Base-by-base conservation (phyloP, 2,113 vertebrate species). In the Sebastes fasciatus region DNA sequence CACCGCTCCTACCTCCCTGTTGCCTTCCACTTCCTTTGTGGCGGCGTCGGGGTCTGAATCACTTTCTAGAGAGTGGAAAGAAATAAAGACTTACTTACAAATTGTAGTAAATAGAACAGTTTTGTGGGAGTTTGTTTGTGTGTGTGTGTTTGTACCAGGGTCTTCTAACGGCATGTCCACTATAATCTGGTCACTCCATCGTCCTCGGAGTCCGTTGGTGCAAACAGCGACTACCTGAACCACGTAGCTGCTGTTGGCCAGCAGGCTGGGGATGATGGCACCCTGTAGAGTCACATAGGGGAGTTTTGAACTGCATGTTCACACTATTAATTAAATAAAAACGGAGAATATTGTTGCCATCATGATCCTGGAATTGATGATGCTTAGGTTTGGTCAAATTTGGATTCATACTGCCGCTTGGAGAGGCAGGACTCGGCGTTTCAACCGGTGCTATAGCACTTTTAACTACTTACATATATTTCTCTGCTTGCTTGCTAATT, bases 211-310 rank as follows among this genome's bases (percentile, higher is more conserved):
- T 40, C 97, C 96, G 21, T 98, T 98, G 85, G 96, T 95, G 89
- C 98, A 99, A 76, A 99, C 84, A 62, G 98, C 97, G 87, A 99
- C 96, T 91, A 99, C 97, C 89, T 99, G 97, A 83, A 99, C 96
- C 86, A 99, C 97, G 1, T 99, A 99, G 94, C 98, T 99, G 91
- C 97, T 97, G 86, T 99, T 99, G 86, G 97, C 94, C 73, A 97
- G 84, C 86, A 99, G 94, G 88, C 96, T 94, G 90, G 95, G 94
- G 84, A 99, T 96, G 92, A 99, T 97, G 91, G 98, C 98, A 1
- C 97, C 98, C 98, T 99, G 89, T 0, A 40, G 57, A 77, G n/a
- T 55, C 21, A 74, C 43, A 79, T 0, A 34, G 5, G 6, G 3
- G 12, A 34, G 16, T 23, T 58, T 11, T 26, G 26, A 26, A 26